Evolutionary conservation across 2,797 vertebrate genomes (phyloP), one percentile per base, ranked within the genome.

Genomic region (Xiphophorus birchmanni): DNA sequence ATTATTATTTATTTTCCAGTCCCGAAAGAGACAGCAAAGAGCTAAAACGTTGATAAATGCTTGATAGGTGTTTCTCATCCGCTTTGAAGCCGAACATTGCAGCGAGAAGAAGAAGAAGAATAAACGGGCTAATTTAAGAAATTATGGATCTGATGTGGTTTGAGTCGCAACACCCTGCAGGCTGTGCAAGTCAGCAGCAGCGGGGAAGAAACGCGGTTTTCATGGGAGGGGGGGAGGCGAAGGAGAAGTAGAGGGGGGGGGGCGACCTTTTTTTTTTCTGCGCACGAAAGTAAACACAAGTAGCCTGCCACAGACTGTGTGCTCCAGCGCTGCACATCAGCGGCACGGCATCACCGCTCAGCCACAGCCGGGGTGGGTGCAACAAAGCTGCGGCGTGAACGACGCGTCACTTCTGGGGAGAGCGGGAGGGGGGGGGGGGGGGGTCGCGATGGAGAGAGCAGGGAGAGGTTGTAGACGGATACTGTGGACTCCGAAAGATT

Each of bases 11-110:
- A 21, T 50, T 50, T 45, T 37, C 3, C 37, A 63, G 45, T 71
- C 77, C 35, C 26, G 56, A 73, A 12, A 82, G 12, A 69, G 4
- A 87, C 78, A 86, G 90, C 84, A 90, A 88, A 89, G 83, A 78
- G 72, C 79, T 12, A 4, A 58, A 74, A n/a, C 54, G 65, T 52
- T 17, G 47, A 40, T 18, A 52, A 48, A 67, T 1, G 73, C 44
- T 50, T 73, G 42, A 8, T 26, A 5, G 18, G 44, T 45, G n/a
- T 26, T 73, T 54, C 21, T 18, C 37, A 21, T 69, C 45, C 58
- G n/a, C 67, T 50, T 9, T 12, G 4, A 40, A 40, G 67, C 21
- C 42, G 37, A 75, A 44, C 56, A 23, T 63, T 26, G 21, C 10
- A 32, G 11, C 42, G 35, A 47, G 60, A 7, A 74, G 37, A 40